Percentiles rank a stretch among this genome's conserved stretches.
These are phyloP conservation scores for Endomychus coccineus DNA, from an alignment of 2,888 invertebrate species.

Conservation along the genomic window DNA sequence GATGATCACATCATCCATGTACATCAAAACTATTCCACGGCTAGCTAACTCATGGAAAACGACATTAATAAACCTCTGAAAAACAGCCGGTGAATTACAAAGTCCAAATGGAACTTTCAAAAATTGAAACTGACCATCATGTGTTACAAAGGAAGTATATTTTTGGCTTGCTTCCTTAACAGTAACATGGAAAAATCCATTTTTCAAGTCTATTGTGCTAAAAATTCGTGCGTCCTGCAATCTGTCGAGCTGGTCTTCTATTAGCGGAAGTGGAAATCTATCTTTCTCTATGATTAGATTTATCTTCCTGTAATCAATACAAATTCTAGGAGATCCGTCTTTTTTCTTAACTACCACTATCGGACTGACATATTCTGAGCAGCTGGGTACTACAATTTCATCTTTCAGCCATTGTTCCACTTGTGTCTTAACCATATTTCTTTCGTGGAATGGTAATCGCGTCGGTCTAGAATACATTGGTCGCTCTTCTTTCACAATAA, in stretches of 20 bases:
- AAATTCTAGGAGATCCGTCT: constrained; percentile 24
- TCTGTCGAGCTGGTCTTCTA: constrained; percentile 28
- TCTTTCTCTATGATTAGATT: constrained; percentile 25
- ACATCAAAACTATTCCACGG: no score
- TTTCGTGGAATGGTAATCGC: constrained; percentile 21
- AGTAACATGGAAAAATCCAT: constrained; percentile 29
- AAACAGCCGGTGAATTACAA: no score
- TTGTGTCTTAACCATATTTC: constrained; percentile 15
- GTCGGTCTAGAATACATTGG: constrained; percentile 17
- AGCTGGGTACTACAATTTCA: constrained; percentile 29
- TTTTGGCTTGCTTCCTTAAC: constrained; percentile 24
- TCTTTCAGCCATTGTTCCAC: constrained; percentile 19
- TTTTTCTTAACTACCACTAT: constrained; percentile 26
- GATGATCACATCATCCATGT: no score
- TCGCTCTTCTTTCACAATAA: constrained; percentile 5
- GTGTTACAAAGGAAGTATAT: constrained; percentile 32
- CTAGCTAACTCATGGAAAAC: no score
- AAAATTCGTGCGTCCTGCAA: constrained; percentile 26
- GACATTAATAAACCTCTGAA: no score
- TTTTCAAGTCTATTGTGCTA: constrained; percentile 28
- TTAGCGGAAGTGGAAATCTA: constrained; percentile 24
- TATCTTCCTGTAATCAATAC: constrained; percentile 27
- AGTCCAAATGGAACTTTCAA: no score
- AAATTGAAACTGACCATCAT: no score
- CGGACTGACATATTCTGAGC: constrained; percentile 24